Percentiles rank a stretch among this genome's conserved stretches.
These are phyloP conservation scores for Euphydryas editha DNA, from an alignment of 2,888 invertebrate species.

Conservation along the genomic window DNA sequence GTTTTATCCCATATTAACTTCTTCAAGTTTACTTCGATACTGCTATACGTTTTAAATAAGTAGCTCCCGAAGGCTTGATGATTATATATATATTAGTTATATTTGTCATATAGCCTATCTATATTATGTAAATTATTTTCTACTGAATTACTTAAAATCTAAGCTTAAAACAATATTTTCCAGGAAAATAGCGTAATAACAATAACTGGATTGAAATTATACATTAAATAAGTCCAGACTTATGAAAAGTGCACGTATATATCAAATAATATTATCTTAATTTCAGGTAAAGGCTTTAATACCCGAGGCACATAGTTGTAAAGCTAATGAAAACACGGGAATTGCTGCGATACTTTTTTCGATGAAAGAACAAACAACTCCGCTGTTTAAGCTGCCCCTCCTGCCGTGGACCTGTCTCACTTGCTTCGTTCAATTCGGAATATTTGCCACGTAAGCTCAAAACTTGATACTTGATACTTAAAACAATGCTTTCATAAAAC, in stretches of 20 bases:
- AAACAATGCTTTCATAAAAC: not conserved
- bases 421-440: slow-evolving; percentile 85
- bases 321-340: slow-evolving; percentile 50
- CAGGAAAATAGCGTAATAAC: too few species aligned
- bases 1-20: too few species aligned
- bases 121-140: too few species aligned
- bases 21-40: too few species aligned
- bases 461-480: too few species aligned
- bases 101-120: too few species aligned
- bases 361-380: slow-evolving; percentile 82
- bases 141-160: too few species aligned
- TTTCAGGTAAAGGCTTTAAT: slow-evolving; percentile 63
- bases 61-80: too few species aligned
- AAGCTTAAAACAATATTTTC: too few species aligned
- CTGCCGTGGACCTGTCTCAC: slow-evolving; percentile 75
- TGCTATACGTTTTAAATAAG: too few species aligned
- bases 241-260: not conserved
- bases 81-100: too few species aligned
- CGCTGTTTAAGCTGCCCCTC: slow-evolving; percentile 81
- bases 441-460: slow-evolving; percentile 86
- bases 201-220: too few species aligned
- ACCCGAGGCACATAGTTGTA: slow-evolving; percentile 51
- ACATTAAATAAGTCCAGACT: not conserved
- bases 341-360: slow-evolving; percentile 68
- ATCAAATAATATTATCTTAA: not conserved